These are phyloP conservation scores for Trematomus bernacchii DNA, from an alignment of 2,797 vertebrate genomes.

Conservation along the genomic window DNA sequence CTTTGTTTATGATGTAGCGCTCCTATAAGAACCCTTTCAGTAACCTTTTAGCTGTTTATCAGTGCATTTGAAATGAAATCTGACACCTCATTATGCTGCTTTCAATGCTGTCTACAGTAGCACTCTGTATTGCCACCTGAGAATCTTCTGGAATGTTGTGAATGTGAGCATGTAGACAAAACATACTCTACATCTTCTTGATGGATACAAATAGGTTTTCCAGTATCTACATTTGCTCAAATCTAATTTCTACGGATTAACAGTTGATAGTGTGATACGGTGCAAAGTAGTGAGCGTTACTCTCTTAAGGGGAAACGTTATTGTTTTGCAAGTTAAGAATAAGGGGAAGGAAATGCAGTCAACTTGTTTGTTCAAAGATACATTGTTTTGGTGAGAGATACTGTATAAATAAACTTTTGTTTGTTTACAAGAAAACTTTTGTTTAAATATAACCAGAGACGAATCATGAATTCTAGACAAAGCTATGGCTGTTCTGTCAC, in stretches of 20 bases:
- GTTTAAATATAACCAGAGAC: background rate
- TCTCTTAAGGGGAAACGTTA: background rate
- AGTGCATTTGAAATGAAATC: background rate
- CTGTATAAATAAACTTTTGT: too few species aligned
- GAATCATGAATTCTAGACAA: background rate
- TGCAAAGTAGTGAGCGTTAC: background rate
- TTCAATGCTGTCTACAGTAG: background rate
- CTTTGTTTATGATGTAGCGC: background rate
- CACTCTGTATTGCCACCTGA: background rate
- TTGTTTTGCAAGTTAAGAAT: too few species aligned
- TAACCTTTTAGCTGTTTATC: background rate
- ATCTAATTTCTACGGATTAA: background rate
- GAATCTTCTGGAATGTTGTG: background rate
- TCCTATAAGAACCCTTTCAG: background rate
- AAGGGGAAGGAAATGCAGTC: background rate
- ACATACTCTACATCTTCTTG: background rate
- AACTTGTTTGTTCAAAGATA: background rate
- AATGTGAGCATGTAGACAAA: background rate
- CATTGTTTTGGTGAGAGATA: background rate
- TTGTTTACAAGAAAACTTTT: background rate
- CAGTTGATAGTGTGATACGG: background rate
- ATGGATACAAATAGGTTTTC: background rate
- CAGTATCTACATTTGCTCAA: background rate
- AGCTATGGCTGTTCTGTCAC: background rate
- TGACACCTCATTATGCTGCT: background rate